Evolutionary conservation across 2,797 vertebrate species (phyloP).

Genomic region (Parambassis ranga): DNA sequence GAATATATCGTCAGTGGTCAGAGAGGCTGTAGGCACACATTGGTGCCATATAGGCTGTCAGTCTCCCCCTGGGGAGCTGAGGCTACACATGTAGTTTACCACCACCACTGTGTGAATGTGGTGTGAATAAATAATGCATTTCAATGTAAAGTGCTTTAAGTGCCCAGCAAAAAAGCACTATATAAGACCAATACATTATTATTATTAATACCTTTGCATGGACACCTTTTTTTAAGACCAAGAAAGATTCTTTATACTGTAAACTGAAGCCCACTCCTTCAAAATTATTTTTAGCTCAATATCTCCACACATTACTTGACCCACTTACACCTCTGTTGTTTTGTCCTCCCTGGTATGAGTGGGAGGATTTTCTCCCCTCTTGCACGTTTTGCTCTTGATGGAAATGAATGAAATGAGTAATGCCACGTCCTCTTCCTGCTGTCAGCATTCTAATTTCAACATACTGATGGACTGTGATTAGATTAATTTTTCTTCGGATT

Average conservation of each 20-base stretch:
- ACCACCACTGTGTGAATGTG: no score
- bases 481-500: slow-evolving; percentile 26
- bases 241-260: not conserved
- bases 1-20: no score
- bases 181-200: no score
- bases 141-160: no score
- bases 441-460: slow-evolving; percentile 26
- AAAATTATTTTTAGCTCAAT: slow-evolving; percentile 15
- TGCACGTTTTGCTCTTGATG: slow-evolving; percentile 24
- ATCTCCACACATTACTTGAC: slow-evolving; percentile 32
- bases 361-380: slow-evolving; percentile 5
- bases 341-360: slow-evolving; percentile 15
- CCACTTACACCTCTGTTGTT: slow-evolving; percentile 31
- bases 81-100: no score
- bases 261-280: not conserved
- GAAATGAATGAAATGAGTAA: slow-evolving; percentile 18
- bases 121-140: no score
- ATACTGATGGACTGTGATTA: slow-evolving; percentile 29
- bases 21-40: no score
- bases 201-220: not conserved
- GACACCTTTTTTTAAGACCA: not conserved
- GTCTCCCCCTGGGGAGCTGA: no score
- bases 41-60: no score
- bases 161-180: no score
- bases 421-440: not conserved